Base-by-base conservation (phyloP, 2,113 vertebrate genomes). In the Azemiops feae region DNA sequence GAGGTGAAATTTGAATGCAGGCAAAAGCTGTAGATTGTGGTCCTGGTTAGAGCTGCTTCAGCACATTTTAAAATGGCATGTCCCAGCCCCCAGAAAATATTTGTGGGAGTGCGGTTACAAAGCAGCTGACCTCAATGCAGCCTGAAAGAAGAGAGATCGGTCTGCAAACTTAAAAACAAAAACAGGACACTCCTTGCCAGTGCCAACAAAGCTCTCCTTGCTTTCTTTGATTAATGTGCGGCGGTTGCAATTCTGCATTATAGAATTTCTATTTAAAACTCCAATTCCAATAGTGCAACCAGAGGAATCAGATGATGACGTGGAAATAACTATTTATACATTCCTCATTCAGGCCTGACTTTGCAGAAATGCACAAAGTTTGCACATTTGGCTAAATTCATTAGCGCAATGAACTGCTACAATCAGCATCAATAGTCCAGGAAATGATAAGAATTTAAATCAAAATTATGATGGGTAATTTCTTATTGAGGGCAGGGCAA, bases 311-410 rank as follows among this genome's bases (percentile, higher is more conserved):
- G 47, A 69, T 12, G 89, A 50, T 34, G 92, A 95, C 22, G 60
- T 60, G 91, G 93, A 47, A n/a, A 93, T 18, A 87, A 87, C 64
- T 94, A 39, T 93, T 94, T 94, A 69, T 93, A 94, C 89, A 34
- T 14, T 94, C 93, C 22, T 95, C 3, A 86, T 91, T 43, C 93
- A 92, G 85, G 91, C 95, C 89, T 92, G 94, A 93, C 88, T 96
- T 94, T 91, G 45, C 57, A 96, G 50, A 92, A 92, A 92, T 95
- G 93, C 1, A 55, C 45, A 85, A 54, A 89, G 55, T 92, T 89
- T 94, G 55, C 81, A 87, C 87, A 69, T 87, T 14, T 89, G 54
- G 34, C 86, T 88, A 92, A 89, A 55, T 94, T 96, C 53, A 91
- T 95, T 96, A 92, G 20, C 14, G 91, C 52, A 60, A 92, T 18